Evolutionary conservation across 1,140 invertebrate species (phyloP), one percentile per base, ranked within the genome.

Genomic region (Campoletis sonorensis): DNA sequence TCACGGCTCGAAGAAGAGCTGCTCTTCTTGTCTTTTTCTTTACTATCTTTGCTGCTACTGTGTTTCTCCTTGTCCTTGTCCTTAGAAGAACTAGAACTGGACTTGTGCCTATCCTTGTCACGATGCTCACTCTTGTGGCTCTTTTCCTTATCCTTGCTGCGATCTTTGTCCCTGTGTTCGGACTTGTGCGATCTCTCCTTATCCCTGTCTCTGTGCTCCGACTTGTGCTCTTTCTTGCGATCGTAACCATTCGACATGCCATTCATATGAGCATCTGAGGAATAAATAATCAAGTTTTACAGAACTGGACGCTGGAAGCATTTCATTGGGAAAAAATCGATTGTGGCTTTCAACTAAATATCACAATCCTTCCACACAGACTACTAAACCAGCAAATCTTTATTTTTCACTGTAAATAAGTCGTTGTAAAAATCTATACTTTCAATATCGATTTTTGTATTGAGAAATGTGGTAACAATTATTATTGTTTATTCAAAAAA

Each of bases 171-270:
- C 81, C 88, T 91, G 82, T 93, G 90, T 68, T 93, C 91, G 7
- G 92, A 92, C 80, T 92, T 92, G 71, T 92, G 91, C 73, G 90
- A 91, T 16, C 94, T 92, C 83, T 95, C 94, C 88, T 94, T 95
- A 87, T 95, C 91, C 61, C 87, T 91, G 72, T 95, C 91, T 58
- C 87, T 90, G 75, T 92, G 94, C 27, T 95, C 95, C 10, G 94
- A 95, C 90, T 95, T 95, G 88, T 95, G 94, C 84, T 94, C 94
- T 83, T 94, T 94, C 84, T 95, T 95, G 18, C 94, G 94, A 58
- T 93, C 94, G 85, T 93, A 95, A 77, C 95, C 95, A 90, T 95
- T 95, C 79, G 94, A 94, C 87, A 95, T 92, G 40, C 95, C 95
- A 91, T 96, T 96, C 91, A 95, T 91, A 90, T 95, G 94, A 87